A percentile compares a stretch with the other conserved stretches of the same genome.
phyloP scores from a whole-genome alignment of 2,888 invertebrate species.

The Embidobia sp. region DNA sequence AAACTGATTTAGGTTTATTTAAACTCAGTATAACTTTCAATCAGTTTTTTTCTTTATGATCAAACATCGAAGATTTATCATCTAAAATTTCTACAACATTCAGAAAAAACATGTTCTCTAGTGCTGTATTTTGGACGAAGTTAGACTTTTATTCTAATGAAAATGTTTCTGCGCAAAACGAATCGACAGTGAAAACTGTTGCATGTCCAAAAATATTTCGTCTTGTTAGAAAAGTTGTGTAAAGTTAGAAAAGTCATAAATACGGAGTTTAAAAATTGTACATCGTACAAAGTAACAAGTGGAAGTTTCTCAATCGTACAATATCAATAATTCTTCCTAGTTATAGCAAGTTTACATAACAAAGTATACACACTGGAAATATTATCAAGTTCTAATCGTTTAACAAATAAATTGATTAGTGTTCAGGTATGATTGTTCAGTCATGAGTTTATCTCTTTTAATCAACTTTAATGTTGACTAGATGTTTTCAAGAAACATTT shows the following conservation, averaged over 20 bases:
- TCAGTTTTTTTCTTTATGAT: too few relatives aligned
- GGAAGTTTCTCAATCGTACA: not conserved
- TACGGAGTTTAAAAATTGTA: not conserved
- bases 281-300: not conserved
- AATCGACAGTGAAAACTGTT: not conserved
- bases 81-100: not conserved
- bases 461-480: not conserved
- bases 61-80: too few relatives aligned
- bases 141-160: not conserved
- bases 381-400: not conserved
- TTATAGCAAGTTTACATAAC: not conserved
- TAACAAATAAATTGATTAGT: not conserved
- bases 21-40: too few relatives aligned
- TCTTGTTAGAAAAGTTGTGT: not conserved
- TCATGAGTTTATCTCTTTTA: not conserved
- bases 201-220: not conserved
- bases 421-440: conserved; percentile 5
- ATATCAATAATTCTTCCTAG: not conserved
- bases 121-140: conserved; percentile 20
- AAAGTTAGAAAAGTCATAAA: not conserved
- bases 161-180: not conserved
- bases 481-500: conserved; percentile 5
- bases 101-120: conserved; percentile 1
- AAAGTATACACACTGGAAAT: not conserved
- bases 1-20: too few relatives aligned